Conservation (phyloP, 2,888 invertebrate genomes). For the Icerya purchasi region DNA sequence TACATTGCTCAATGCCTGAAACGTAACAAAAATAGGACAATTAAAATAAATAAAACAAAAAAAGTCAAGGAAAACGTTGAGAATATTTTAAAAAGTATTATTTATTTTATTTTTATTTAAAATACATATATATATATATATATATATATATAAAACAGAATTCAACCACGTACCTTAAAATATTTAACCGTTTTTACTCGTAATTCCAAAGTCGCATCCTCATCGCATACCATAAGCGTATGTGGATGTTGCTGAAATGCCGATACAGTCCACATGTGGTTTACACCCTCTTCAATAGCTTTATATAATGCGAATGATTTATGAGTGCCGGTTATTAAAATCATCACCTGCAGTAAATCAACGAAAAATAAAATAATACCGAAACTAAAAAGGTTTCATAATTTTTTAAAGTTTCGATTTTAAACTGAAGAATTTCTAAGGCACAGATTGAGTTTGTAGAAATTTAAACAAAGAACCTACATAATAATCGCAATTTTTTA, state of each 20-base stretch:
- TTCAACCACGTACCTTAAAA: slow-evolving; percentile 49
- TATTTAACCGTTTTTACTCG: slow-evolving; percentile 97
- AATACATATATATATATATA: neutral
- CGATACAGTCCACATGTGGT: slow-evolving; percentile 99
- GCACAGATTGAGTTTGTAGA: neutral
- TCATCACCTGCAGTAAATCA: slow-evolving; percentile 50
- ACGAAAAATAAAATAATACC: neutral
- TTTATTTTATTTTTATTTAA: neutral
- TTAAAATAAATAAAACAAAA: neutral
- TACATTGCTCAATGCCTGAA: slow-evolving; percentile 59
- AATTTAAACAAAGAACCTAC: no score
- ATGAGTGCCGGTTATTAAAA: slow-evolving; percentile 87
- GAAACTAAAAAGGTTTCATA: neutral
- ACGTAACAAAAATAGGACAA: slow-evolving; percentile 19
- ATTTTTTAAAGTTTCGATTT: neutral
- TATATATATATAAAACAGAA: neutral
- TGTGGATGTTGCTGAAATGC: slow-evolving; percentile 91
- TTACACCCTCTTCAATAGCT: slow-evolving; percentile 94
- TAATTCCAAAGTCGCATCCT: slow-evolving; percentile 89
- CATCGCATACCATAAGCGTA: slow-evolving; percentile 87
- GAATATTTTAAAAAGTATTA: slow-evolving; percentile 17
- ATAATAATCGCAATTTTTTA: no score
- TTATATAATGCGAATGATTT: slow-evolving; percentile 92
- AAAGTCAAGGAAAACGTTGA: neutral
- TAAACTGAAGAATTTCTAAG: neutral